Evolutionary conservation across 2,113 vertebrate species (phyloP).

Genomic region (Macrotus californicus): DNA sequence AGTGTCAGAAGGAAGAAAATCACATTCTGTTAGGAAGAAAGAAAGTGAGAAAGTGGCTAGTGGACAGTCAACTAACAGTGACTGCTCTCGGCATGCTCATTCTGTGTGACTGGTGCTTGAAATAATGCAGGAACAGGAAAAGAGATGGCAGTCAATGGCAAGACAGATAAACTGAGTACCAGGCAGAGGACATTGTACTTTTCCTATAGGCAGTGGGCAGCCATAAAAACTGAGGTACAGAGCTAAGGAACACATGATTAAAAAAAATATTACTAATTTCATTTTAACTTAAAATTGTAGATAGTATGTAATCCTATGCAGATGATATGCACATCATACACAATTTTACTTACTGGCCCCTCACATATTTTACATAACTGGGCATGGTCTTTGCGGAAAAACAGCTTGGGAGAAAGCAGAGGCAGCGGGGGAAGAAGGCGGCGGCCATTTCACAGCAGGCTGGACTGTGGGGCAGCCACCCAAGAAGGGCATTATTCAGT

Average conservation of each 20-base stretch:
- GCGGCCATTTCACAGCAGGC: slow-evolving; percentile 72
- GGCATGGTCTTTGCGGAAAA: neutral
- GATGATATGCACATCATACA: neutral
- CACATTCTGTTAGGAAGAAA: neutral
- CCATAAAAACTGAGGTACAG: neutral
- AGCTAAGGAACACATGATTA: neutral
- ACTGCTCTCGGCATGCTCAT: neutral
- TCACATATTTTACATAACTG: neutral
- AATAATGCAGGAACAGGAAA: neutral
- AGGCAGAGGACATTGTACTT: neutral
- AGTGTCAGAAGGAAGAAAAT: neutral
- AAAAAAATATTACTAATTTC: neutral
- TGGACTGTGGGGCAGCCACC: slow-evolving; percentile 85
- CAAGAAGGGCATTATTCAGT: slow-evolving; percentile 88
- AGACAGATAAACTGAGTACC: neutral
- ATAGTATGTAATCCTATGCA: neutral
- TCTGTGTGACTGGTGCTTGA: neutral
- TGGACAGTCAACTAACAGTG: neutral
- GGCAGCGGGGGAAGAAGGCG: slow-evolving; percentile 59
- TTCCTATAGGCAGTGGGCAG: neutral
- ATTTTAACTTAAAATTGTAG: neutral
- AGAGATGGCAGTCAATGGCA: neutral
- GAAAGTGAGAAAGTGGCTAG: neutral
- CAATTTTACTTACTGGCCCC: neutral
- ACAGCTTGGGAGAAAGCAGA: neutral